Evolutionary conservation across 92 coral and sea anemone species (phyloP).

Genomic region (Bergia puertoricense): DNA sequence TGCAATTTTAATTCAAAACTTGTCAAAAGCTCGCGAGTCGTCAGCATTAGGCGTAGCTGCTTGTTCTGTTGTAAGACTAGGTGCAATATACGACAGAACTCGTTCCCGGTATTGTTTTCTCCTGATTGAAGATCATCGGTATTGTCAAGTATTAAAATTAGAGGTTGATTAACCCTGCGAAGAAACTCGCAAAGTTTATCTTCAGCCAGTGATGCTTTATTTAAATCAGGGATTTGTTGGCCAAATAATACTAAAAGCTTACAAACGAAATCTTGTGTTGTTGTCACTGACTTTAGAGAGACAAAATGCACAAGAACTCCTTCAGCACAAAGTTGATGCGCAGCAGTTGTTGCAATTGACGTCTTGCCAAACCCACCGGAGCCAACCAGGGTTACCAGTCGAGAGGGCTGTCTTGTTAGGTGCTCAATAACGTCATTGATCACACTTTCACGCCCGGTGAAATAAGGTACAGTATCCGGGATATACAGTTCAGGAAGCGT

Average conservation of each 20-base stretch:
- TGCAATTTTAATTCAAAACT: neutral
- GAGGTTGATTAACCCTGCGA: neutral
- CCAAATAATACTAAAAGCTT: neutral
- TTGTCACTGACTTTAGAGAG: neutral
- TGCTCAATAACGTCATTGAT: neutral
- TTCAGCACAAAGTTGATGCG: neutral
- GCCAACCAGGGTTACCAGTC: neutral
- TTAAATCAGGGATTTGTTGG: neutral
- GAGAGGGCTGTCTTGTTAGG: neutral
- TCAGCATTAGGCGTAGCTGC: neutral
- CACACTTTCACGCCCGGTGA: neutral
- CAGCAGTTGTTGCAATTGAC: neutral
- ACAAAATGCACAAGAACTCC: neutral
- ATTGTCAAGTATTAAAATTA: constrained; percentile 6
- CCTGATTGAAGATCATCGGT: constrained; percentile 5
- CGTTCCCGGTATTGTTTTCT: neutral
- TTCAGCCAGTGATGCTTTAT: neutral
- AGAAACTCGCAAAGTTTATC: constrained; percentile 2
- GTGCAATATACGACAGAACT: neutral
- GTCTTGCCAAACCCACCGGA: constrained; percentile 10
- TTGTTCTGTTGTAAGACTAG: neutral
- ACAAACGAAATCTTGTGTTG: neutral
- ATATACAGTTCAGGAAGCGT: neutral
- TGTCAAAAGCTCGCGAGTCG: constrained; percentile 9
- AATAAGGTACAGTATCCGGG: neutral